Percentiles rank a stretch among this genome's conserved stretches.
Evolutionary conservation across 2,113 vertebrate species (phyloP).

Genomic region (Neolamprologus variostigma): DNA sequence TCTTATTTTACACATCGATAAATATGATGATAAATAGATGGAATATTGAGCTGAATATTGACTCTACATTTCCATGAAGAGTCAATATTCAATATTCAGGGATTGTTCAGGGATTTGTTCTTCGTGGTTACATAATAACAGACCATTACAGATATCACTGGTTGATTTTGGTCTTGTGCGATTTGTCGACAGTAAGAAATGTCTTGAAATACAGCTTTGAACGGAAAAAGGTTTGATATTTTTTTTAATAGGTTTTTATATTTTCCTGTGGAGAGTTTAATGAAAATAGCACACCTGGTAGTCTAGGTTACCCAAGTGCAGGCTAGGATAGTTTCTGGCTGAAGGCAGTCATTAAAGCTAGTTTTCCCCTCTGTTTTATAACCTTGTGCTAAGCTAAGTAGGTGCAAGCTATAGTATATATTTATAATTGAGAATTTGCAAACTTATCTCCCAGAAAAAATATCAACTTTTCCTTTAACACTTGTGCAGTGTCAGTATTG

Average conservation of each 20-base stretch:
- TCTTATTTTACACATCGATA: background rate
- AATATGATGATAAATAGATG: background rate
- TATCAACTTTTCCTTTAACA: background rate
- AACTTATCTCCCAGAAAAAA: background rate
- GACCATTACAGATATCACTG: background rate
- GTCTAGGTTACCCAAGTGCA: background rate
- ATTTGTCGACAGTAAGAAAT: background rate
- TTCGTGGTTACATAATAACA: background rate
- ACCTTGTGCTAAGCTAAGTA: background rate
- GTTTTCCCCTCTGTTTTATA: background rate
- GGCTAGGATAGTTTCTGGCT: background rate
- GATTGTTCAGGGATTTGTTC: background rate
- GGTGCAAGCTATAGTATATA: background rate
- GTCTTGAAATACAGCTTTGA: background rate
- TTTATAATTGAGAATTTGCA: background rate
- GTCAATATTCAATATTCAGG: background rate
- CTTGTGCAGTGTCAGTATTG: background rate
- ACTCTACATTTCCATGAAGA: background rate
- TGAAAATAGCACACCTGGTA: background rate
- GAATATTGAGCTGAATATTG: background rate
- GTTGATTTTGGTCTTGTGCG: background rate
- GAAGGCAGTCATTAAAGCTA: background rate
- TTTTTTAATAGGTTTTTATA: rapidly evolving
- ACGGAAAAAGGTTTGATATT: background rate
- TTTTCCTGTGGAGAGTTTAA: background rate